Evolutionary conservation across 2,888 invertebrate species (phyloP).

Genomic region (Dolomedes plantarius): DNA sequence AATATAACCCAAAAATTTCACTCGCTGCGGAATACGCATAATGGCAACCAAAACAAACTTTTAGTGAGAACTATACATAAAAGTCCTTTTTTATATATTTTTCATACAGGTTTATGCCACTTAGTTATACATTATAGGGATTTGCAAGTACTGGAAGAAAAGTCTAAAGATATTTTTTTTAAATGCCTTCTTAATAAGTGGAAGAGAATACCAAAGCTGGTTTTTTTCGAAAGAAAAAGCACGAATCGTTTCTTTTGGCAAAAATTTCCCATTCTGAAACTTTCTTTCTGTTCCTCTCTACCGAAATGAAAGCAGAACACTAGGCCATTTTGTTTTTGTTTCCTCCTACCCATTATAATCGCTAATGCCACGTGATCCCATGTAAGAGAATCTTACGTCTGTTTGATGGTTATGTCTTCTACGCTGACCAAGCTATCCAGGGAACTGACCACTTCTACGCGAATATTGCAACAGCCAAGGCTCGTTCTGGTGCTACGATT

Average conservation of each 20-base stretch:
- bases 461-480: slow-evolving; percentile 22
- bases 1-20: no score
- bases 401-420: slow-evolving; percentile 68
- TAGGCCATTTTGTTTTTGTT: background rate
- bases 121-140: no score
- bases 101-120: no score
- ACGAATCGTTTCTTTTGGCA: background rate
- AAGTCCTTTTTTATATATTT: no score
- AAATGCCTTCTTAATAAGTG: no score
- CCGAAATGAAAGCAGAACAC: background rate
- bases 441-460: slow-evolving; percentile 51
- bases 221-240: background rate
- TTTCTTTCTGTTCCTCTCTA: background rate
- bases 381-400: slow-evolving; percentile 32
- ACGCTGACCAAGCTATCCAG: slow-evolving; percentile 4
- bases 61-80: no score
- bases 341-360: slow-evolving; percentile 56
- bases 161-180: no score
- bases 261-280: background rate
- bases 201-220: no score
- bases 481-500: slow-evolving; percentile 32
- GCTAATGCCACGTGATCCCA: slow-evolving; percentile 59
- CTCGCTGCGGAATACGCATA: no score
- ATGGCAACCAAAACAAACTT: no score
- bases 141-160: no score